Base-by-base conservation (phyloP, 2,797 vertebrate species). In the Melanotaenia trifasciata region DNA sequence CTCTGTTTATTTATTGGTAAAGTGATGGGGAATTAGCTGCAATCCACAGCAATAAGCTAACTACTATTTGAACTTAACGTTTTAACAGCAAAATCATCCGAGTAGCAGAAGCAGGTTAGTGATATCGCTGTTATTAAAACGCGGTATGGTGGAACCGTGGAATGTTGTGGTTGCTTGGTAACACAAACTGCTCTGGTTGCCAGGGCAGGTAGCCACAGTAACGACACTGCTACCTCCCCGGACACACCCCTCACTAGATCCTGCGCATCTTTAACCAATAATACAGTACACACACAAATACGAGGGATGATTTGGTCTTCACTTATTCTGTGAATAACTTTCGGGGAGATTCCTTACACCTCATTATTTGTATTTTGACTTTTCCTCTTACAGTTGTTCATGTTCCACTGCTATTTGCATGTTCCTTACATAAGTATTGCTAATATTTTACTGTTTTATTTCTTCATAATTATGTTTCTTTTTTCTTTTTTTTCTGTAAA, bases 161-260 rank as follows among this genome's bases (percentile, higher is more conserved):
- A 70, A 76, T 13, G 33, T 5, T 47, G 53, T 3, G 68, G 71
- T 78, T 85, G 62, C 70, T 57, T 45, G 64, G 77, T 68, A 68
- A 86, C 76, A 36, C 76, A 54, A 61, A n/a, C 32, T 38, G 70
- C 59, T 78, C 56, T 68, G 16, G 66, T 70, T 71, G 62, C 58
- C 58, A 50, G 53, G 61, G 62, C 40, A 51, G 47, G 58, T 71
- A 71, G 81, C 68, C n/a, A 54, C 51, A 54, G 51, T 63, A 84
- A 65, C 64, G 16, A 30, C 22, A 62, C 45, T 40, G 65, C 54
- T 70, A 63, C 12, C 58, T 54, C 47, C 26, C 36, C 30, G 5
- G 70, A 84, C 89, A 91, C 87, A 54, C 87, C 84, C 89, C 53
- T 51, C 51, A 54, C 47, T 51, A 10, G 18, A 45, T 18, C 43